Base-by-base conservation (phyloP, 2,797 vertebrate species). In the Australoheros facetus region DNA sequence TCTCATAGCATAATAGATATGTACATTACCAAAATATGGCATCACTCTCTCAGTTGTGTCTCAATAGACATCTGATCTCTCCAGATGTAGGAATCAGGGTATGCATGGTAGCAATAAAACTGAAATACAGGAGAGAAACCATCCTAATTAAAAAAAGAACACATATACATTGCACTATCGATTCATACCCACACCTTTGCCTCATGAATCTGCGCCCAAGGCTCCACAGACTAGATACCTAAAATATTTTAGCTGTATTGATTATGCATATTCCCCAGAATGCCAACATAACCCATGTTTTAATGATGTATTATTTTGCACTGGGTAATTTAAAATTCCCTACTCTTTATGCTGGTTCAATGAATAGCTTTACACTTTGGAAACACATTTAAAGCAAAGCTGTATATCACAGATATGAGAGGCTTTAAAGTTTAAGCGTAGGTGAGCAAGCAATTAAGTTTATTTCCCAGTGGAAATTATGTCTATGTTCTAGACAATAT, bases 231-330 rank as follows among this genome's bases (percentile, higher is more conserved):
- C 42, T 19, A 59, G 30, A 59, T 64, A 74, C 17, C 48, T 80
- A 5, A 79, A 77, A 74, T 19, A 85, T 78, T 81, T 76, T 28
- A 82, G 19, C 13, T 62, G 45, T 66, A 75, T 72, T 80, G 81
- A 88, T 89, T 89, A 88, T 88, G 81, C 81, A 78, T 48, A 34
- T 59, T 28, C 56, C 82, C 23, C 37, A 56, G 48, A 85, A 84
- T 86, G 81, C 60, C 77, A 86, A 51, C 42, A 34, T 21, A 9
- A 56, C 7, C 34, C 8, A 51, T 66, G 66, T 88, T 82, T 85
- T 82, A 87, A 74, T 80, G 62, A 82, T 56, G 48, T 55, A 75
- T 62, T 60, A 37, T 39, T 32, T 39, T 53, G 51, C 21, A 17
- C 57, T 42, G 71, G 80, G 80, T 80, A 70, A 78, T 84, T 53